Base-by-base conservation (phyloP, 2,888 invertebrate species). In the Caenorhabditis sp. region DNA sequence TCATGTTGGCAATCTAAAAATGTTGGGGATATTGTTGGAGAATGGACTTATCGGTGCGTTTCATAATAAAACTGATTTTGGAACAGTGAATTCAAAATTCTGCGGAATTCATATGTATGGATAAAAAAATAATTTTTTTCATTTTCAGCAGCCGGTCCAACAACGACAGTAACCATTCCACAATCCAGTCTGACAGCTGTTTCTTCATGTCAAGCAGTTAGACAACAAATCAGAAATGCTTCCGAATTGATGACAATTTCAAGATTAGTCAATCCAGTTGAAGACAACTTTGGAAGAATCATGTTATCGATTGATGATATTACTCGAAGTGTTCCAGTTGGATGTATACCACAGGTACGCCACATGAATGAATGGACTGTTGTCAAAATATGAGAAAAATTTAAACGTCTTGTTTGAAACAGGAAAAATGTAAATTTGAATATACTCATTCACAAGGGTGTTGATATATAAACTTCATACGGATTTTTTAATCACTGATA, bases 281-380 rank as follows among this genome's bases (percentile, higher is more conserved):
- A 83, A 58, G 83, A 83, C 65, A 81, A 80, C 53, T 79, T 77
- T 27, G 79, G 79, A 1, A 38, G 83, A 20, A 73, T 59, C 53
- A 77, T 78, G 60, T 73, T 84, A 7, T 84, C 85, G 7, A 77
- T 86, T 27, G 86, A 86, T 69, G 86, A 87, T 56, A 79, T 86
- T 67, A 85, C 85, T 0, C 70, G 83, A 54, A 80, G 84, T 25
- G 86, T 87, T 2, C 76, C 83, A 21, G 78, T 78, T 27, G 86
- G 86, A 59, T 86, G 86, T 70, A 84, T 86, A 21, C 85, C 85
- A 10, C 77, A 43, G 43, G 43, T 43, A 43, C 5, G 84, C 72
- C 81, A 81, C 8, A 10, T 20, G n/a, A n/a, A n/a, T n/a, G n/a
- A n/a, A n/a, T n/a, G n/a, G n/a, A n/a, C n/a, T n/a, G n/a, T n/a